phyloP scores from a whole-genome alignment of 2,113 vertebrate species.

The Platysternon megacephalum region DNA sequence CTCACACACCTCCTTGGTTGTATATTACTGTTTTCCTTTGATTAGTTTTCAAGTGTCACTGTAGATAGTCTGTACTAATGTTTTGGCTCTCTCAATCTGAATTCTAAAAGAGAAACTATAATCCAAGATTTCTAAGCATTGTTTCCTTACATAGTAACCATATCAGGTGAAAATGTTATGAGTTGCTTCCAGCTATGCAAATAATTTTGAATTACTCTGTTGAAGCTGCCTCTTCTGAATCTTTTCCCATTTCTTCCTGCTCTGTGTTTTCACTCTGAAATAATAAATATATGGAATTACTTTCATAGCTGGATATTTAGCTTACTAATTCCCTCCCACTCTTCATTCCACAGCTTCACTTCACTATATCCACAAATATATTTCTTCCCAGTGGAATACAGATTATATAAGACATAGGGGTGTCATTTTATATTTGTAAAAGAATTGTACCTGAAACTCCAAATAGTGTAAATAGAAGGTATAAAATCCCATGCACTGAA shows the following conservation, averaged over 20 bases:
- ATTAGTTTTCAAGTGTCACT: background rate
- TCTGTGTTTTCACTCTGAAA: conserved; percentile 22
- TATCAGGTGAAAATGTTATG: background rate
- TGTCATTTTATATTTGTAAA: background rate
- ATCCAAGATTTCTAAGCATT: background rate
- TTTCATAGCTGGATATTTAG: background rate
- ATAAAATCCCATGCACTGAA: background rate
- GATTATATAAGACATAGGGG: background rate
- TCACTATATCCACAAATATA: background rate
- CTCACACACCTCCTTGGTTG: background rate
- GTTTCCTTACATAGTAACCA: conserved; percentile 1
- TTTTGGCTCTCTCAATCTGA: background rate
- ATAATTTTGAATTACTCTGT: conserved; percentile 46
- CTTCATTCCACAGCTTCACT: background rate
- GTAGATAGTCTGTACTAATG: background rate
- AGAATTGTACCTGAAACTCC: background rate
- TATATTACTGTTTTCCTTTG: background rate
- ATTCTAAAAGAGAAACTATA: background rate
- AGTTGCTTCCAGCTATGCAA: conserved; percentile 53
- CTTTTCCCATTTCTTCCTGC: conserved; percentile 6
- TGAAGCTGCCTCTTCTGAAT: conserved; percentile 23
- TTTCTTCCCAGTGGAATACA: background rate
- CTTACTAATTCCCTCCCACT: background rate
- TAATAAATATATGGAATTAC: background rate
- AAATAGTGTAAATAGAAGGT: background rate